Percentiles rank a stretch among this genome's conserved stretches.
Conservation (phyloP, 2,888 invertebrate species). For the Epicampocera succincta region DNA sequence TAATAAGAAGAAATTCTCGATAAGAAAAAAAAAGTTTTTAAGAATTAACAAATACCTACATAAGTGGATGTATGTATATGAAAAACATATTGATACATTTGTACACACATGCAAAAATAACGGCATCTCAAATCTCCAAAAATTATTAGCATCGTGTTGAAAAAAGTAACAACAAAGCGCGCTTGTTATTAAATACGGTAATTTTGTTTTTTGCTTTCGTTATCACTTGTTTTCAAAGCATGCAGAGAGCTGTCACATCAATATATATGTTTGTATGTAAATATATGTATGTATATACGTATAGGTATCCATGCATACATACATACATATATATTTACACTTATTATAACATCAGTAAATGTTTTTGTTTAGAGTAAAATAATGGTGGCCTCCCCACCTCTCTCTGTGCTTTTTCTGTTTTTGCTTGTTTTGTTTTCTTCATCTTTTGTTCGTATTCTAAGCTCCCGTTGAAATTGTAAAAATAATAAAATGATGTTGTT, state of each 20-base stretch:
- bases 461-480: constrained; percentile 47
- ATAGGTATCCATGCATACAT: not conserved
- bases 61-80: no score
- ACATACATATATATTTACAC: not conserved
- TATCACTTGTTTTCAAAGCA: constrained; percentile 33
- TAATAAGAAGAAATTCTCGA: not conserved
- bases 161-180: not conserved
- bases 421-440: not conserved
- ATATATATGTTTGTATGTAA: no score
- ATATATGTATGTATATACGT: no score
- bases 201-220: constrained; percentile 31
- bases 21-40: not conserved
- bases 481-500: constrained; percentile 20
- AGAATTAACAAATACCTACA: not conserved
- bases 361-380: constrained; percentile 8
- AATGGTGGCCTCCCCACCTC: not conserved
- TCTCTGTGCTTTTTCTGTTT: not conserved
- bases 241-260: no score
- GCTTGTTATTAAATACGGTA: constrained; percentile 41
- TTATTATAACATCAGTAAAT: constrained; percentile 15
- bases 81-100: no score
- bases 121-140: constrained; percentile 15
- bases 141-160: constrained; percentile 20
- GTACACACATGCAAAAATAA: not conserved
- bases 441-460: constrained; percentile 22